phyloP scores from a whole-genome alignment of 2,113 vertebrate genomes.

The Mola mola region DNA sequence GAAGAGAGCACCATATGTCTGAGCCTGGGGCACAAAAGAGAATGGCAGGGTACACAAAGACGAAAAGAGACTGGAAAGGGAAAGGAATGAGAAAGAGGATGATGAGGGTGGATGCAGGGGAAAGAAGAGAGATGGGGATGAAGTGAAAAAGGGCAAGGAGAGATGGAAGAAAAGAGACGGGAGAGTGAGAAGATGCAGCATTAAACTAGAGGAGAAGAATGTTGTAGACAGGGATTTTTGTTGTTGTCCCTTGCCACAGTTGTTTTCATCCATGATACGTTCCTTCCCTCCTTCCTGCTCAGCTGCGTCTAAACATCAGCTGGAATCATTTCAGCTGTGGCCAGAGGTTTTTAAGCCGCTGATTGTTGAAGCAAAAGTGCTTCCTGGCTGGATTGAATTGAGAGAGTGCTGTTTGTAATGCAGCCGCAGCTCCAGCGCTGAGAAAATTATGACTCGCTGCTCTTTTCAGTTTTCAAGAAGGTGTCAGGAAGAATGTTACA shows the following conservation, averaged over 20 bases:
- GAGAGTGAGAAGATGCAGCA: background rate
- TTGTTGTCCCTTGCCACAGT: too few relatives aligned
- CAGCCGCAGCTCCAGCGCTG: background rate
- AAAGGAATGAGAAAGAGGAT: slow-evolving; percentile 15
- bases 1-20: slow-evolving; percentile 79
- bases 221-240: too few relatives aligned
- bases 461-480: background rate
- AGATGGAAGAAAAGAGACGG: background rate
- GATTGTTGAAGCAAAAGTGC: slow-evolving; percentile 15
- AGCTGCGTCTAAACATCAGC: slow-evolving; percentile 47
- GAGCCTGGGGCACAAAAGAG: slow-evolving; percentile 73
- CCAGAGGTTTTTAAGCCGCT: slow-evolving; percentile 24
- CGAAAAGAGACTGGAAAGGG: slow-evolving; percentile 3
- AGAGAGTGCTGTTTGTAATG: slow-evolving; percentile 13
- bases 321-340: slow-evolving; percentile 32
- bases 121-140: background rate
- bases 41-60: slow-evolving; percentile 73
- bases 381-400: slow-evolving; percentile 18
- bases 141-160: background rate
- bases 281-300: slow-evolving; percentile 22
- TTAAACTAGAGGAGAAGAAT: too few relatives aligned
- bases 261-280: too few relatives aligned
- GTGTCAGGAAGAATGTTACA: too few relatives aligned
- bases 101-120: background rate
- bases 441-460: background rate